Conservation (phyloP, 2,797 vertebrate species). For the Prionace glauca region DNA sequence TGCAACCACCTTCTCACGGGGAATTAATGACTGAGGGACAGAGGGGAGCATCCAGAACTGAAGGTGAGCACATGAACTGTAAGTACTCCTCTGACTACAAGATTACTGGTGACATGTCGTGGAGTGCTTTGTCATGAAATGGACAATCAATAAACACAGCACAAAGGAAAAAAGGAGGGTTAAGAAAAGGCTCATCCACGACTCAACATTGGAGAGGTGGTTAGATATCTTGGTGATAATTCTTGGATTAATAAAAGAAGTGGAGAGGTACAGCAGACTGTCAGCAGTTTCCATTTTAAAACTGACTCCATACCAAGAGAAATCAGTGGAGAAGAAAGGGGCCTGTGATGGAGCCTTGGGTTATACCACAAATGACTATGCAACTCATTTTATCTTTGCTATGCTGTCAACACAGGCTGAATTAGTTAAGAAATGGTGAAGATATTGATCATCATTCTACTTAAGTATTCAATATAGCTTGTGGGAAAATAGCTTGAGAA, state of each 20-base stretch:
- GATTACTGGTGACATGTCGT: no score
- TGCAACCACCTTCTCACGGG: no score
- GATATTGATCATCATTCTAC: neutral
- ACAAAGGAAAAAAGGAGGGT: neutral
- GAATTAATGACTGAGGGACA: no score
- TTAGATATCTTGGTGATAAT: neutral
- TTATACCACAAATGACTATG: neutral
- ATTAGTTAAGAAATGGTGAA: neutral
- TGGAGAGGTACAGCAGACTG: neutral
- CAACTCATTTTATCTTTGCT: neutral
- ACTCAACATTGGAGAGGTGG: neutral
- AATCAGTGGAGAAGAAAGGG: neutral
- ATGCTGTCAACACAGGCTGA: neutral
- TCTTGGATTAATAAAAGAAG: neutral
- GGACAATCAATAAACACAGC: neutral
- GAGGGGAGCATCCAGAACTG: no score
- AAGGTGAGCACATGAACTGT: no score
- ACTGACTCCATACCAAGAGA: neutral
- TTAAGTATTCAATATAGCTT: neutral
- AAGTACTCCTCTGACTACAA: no score
- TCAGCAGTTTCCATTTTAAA: neutral
- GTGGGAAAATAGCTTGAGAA: neutral
- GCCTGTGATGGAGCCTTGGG: neutral
- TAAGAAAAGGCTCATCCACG: neutral
- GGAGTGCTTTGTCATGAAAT: no score